Conservation (phyloP, 2,888 invertebrate species). For the Pollenia labialis region DNA sequence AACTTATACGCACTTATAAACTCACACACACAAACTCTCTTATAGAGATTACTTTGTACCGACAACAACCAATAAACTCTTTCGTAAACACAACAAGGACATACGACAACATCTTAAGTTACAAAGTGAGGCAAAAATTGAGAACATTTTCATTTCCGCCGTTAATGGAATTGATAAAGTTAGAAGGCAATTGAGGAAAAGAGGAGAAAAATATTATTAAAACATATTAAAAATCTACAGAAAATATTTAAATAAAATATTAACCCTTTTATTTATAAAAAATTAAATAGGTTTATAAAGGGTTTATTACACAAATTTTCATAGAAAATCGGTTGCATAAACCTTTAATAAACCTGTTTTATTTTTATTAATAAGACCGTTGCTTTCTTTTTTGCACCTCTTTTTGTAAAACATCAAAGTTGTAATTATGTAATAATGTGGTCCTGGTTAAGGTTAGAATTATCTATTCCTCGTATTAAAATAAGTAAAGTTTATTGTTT, state of each 20-base stretch:
- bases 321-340: too few relatives aligned
- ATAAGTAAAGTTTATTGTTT: too few relatives aligned
- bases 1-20: background rate
- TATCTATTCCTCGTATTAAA: too few relatives aligned
- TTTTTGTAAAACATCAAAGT: too few relatives aligned
- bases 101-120: conserved; percentile 11
- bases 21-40: background rate
- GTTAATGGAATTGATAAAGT: conserved; percentile 55
- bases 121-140: background rate
- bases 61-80: background rate
- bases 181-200: background rate
- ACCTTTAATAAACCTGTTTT: too few relatives aligned
- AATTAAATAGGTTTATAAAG: too few relatives aligned
- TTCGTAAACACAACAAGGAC: background rate
- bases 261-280: too few relatives aligned
- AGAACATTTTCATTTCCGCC: conserved; percentile 51
- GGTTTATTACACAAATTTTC: too few relatives aligned
- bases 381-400: too few relatives aligned
- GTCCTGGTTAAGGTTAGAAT: too few relatives aligned
- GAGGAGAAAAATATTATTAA: background rate
- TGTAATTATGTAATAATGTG: too few relatives aligned
- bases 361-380: too few relatives aligned
- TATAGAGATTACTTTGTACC: background rate
- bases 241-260: background rate
- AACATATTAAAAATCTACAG: background rate